A percentile compares a stretch with the other conserved stretches of the same genome.
phyloP scores from a whole-genome alignment of 1,140 invertebrate species.

The Helicoverpa zea region DNA sequence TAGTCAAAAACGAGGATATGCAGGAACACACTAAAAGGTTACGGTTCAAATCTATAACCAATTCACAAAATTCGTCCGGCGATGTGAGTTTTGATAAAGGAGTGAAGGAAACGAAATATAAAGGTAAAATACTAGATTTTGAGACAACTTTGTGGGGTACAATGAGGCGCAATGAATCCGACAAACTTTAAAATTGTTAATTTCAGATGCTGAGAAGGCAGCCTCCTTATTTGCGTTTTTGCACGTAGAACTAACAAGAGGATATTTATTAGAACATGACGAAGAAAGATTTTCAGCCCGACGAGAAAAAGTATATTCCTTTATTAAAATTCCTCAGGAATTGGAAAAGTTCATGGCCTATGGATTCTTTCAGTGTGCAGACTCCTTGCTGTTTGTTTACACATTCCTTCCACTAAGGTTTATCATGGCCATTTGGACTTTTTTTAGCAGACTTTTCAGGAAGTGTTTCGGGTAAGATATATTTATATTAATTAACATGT shows the following conservation, averaged over 20 bases:
- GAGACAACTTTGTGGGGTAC: not conserved
- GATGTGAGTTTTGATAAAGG: conserved; percentile 71
- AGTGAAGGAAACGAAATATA: conserved; percentile 73
- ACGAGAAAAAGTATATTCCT: conserved; percentile 98
- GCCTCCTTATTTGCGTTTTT: conserved; percentile 92
- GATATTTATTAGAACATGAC: conserved; percentile 97
- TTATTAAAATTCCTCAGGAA: conserved; percentile 98
- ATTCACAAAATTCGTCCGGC: conserved; percentile 68
- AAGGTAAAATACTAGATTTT: conserved; percentile 67
- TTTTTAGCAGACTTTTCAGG: conserved; percentile 91
- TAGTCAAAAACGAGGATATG: conserved; percentile 75
- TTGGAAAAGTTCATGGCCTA: conserved; percentile 97
- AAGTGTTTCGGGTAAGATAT: conserved; percentile 90
- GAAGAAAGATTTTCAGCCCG: conserved; percentile 97
- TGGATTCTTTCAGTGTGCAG: conserved; percentile 99
- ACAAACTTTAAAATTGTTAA: conserved; percentile 43
- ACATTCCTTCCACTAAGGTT: conserved; percentile 98
- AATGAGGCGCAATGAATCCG: conserved; percentile 5
- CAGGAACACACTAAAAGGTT: conserved; percentile 80
- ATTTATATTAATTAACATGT: not conserved
- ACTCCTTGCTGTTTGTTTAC: conserved; percentile 99
- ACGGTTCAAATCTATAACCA: conserved; percentile 77
- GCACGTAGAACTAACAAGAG: conserved; percentile 95
- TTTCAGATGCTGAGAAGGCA: conserved; percentile 80
- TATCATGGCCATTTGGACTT: conserved; percentile 93